Base-by-base conservation (phyloP, 2,797 vertebrate genomes). In the Tolypeutes matacus region DNA sequence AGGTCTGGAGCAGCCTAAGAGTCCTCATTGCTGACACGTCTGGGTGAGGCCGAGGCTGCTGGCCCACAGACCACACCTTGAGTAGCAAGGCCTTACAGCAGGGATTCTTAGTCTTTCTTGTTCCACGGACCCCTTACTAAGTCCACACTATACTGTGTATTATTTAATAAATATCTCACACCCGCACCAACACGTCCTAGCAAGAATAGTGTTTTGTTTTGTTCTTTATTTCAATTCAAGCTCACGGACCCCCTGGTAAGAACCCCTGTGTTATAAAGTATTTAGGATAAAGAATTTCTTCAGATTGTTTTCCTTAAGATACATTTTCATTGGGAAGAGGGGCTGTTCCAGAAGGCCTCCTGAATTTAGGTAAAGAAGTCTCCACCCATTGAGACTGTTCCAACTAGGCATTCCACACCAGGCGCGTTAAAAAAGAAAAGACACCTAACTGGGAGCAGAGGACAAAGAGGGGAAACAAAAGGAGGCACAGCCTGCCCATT, bases 311-410 rank as follows among this genome's bases (percentile, higher is more conserved):
- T 69, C 17, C 34, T 42, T 42, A 39, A 42, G 25, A 46, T 46
- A 14, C 39, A 27, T 29, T 73, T 42, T 73, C 42, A 15, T 14
- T 46, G 39, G 14, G 39, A 73, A 83, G 15, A 89, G 46, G 13
- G 23, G 27, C 39, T 58, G 14, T 62, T 69, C 93, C 46, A 80
- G 39, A 77, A 86, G 56, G 34, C 49, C 29, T 46, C 29, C 69
- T 51, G 78, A 77, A 58, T 39, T 62, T 76, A 91, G 25, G 29
- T 86, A 53, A 86, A 62, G 86, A 96, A 62, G 67, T 95, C 46
- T 20, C 56, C 67, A 13, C 23, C 17, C 39, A 15, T 7, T 0
- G 34, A 9, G 4, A 83, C 17, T 78, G n/a, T 62, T 86, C 53
- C 84, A 70, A 62, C 29, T 78, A 83, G 75, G 15, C 60, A 65